These are phyloP conservation scores for Zelostemma sp. DNA, from an alignment of 1,140 invertebrate genomes.

Conservation along the genomic window DNA sequence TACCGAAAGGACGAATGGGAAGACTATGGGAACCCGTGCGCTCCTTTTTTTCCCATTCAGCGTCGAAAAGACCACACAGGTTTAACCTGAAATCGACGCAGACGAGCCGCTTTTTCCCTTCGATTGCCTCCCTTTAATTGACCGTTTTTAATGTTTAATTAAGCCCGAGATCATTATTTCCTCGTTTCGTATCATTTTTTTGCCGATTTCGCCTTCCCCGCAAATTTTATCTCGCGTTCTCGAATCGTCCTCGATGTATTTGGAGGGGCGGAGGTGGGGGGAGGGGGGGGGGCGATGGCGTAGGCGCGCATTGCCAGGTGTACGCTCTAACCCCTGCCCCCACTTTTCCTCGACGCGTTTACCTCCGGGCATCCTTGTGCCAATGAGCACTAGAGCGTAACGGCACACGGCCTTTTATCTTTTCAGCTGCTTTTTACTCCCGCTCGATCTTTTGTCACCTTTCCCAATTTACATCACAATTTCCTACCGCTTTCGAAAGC, in stretches of 20 bases:
- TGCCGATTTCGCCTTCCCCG: too few species aligned
- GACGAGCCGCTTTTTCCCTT: slow-evolving; percentile 35
- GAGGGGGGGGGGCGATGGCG: background rate
- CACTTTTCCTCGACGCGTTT: too few species aligned
- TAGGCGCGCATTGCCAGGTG: slow-evolving; percentile 37
- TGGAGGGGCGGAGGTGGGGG: background rate
- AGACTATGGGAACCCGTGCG: slow-evolving; percentile 33
- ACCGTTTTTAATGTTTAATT: too few species aligned
- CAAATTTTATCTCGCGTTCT: too few species aligned
- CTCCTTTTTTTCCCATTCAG: slow-evolving; percentile 47
- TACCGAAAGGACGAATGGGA: slow-evolving; percentile 31
- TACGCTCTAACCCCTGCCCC: slow-evolving; percentile 21
- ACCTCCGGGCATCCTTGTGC: background rate
- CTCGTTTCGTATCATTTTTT: too few species aligned
- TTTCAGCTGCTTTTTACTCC: slow-evolving; percentile 34
- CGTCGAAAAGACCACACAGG: slow-evolving; percentile 41
- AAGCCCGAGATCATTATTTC: too few species aligned
- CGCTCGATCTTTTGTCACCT: slow-evolving; percentile 33
- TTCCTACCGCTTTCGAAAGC: background rate
- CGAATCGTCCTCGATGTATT: slow-evolving; percentile 2
- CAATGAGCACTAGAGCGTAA: slow-evolving; percentile 36
- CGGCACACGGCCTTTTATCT: slow-evolving; percentile 44
- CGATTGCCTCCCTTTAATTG: too few species aligned
- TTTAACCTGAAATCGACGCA: slow-evolving; percentile 37
- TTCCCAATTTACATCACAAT: slow-evolving; percentile 33